Evolutionary conservation across 2,888 invertebrate genomes (phyloP).

Genomic region (Lochmaea crataegi): DNA sequence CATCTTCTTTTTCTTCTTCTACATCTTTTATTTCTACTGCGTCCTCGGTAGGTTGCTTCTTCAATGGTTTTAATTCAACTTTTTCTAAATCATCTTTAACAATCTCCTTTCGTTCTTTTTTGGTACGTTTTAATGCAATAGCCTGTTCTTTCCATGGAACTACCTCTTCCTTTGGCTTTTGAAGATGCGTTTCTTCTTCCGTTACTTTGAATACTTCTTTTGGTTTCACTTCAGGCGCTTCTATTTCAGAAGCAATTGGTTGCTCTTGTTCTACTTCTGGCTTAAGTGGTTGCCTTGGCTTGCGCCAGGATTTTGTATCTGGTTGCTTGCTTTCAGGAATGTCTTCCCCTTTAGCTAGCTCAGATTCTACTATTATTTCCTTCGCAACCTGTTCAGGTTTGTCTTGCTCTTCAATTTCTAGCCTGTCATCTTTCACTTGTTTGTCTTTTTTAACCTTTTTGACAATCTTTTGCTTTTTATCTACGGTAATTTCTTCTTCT

Average conservation of each 20-base stretch:
- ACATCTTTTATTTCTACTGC: constrained; percentile 8
- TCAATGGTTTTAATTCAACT: constrained; percentile 57
- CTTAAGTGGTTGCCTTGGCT: constrained; percentile 41
- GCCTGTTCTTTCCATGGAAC: constrained; percentile 74
- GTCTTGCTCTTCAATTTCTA: constrained; percentile 63
- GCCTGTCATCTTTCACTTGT: constrained; percentile 71
- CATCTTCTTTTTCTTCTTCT: constrained; percentile 27
- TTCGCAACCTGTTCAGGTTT: constrained; percentile 21
- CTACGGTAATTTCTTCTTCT: constrained; percentile 42
- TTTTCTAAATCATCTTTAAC: constrained; percentile 53
- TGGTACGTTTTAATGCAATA: constrained; percentile 66
- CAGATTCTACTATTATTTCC: constrained; percentile 65
- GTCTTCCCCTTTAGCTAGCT: constrained; percentile 65
- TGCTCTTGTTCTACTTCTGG: constrained; percentile 12
- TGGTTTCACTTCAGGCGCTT: not conserved
- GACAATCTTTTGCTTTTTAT: constrained; percentile 60
- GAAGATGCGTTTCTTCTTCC: constrained; percentile 52
- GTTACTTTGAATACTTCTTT: constrained; percentile 56
- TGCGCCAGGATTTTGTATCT: constrained; percentile 58
- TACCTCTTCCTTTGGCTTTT: constrained; percentile 18
- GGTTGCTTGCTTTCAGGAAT: constrained; percentile 56
- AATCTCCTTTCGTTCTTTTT: constrained; percentile 62
- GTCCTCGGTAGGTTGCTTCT: constrained; percentile 20
- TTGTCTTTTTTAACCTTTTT: constrained; percentile 64
- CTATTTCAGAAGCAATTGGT: not conserved